phyloP scores from a whole-genome alignment of 2,888 invertebrate species.

The Iphiclides podalirius region DNA sequence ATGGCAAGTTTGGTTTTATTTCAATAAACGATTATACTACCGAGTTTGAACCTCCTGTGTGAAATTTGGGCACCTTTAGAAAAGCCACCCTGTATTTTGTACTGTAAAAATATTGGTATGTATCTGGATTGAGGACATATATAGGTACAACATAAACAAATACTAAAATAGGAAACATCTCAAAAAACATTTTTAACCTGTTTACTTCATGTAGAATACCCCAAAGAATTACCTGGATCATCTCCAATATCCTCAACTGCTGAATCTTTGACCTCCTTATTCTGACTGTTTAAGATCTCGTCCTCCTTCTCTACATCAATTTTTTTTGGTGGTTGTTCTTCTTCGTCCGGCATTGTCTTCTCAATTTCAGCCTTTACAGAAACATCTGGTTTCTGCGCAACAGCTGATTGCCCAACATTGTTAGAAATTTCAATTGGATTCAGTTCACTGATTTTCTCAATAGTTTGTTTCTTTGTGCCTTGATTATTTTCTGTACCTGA shows the following conservation, averaged over 20 bases:
- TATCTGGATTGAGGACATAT: too few species aligned
- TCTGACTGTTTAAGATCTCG: conserved; percentile 23
- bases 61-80: too few species aligned
- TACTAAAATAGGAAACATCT: too few species aligned
- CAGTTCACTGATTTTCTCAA: conserved; percentile 1
- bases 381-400: conserved; percentile 11
- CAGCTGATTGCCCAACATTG: conserved; percentile 1
- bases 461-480: not conserved
- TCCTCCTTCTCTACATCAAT: conserved; percentile 27
- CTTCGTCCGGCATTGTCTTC: conserved; percentile 24
- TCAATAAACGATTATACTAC: too few species aligned
- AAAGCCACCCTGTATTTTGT: too few species aligned
- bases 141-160: too few species aligned
- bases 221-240: conserved; percentile 28
- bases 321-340: conserved; percentile 27
- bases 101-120: too few species aligned
- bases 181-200: too few species aligned
- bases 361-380: conserved; percentile 20
- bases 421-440: not conserved
- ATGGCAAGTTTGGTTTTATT: too few species aligned
- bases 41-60: too few species aligned
- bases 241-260: conserved; percentile 31
- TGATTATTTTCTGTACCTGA: conserved; percentile 3
- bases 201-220: too few species aligned
- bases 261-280: conserved; percentile 33